Percentiles rank a stretch among this genome's conserved stretches.
Conservation (phyloP, 2,797 vertebrate species). For the Darevskia mixta region DNA sequence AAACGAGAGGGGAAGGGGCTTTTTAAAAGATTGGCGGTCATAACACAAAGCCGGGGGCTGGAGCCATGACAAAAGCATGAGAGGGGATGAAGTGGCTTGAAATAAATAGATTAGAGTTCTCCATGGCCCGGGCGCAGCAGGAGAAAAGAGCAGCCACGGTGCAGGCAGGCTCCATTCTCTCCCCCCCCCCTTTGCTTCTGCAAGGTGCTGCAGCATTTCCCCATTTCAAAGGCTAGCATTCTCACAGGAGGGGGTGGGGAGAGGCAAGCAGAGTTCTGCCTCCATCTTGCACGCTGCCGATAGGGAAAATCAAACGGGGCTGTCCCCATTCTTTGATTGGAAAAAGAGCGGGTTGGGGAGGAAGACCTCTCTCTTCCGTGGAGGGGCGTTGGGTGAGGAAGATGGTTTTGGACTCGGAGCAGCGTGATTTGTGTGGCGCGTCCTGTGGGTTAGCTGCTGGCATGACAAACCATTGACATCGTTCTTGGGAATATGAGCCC, state of each 20-base stretch:
- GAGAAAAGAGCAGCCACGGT: slow-evolving; percentile 73
- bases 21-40: slow-evolving; percentile 71
- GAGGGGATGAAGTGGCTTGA: slow-evolving; percentile 80
- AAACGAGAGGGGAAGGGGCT: slow-evolving; percentile 77
- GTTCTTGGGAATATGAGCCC: too few relatives aligned
- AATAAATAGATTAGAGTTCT: slow-evolving; percentile 83
- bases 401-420: background rate
- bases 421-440: background rate
- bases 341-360: too few relatives aligned
- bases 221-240: background rate
- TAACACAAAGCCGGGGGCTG: slow-evolving; percentile 77
- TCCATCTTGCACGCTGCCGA: background rate
- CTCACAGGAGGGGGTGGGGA: background rate
- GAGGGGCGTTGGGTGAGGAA: background rate
- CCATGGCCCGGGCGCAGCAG: slow-evolving; percentile 66
- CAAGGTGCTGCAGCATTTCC: background rate
- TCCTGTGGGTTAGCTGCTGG: background rate
- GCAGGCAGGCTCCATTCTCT: background rate
- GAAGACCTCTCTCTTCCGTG: background rate
- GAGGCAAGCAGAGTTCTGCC: background rate
- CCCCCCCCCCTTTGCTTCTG: background rate
- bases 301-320: background rate
- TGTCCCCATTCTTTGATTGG: too few relatives aligned
- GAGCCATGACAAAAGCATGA: slow-evolving; percentile 79
- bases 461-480: background rate